Conservation (phyloP, 2,797 vertebrate genomes). For the Arrhamphus sclerolepis region DNA sequence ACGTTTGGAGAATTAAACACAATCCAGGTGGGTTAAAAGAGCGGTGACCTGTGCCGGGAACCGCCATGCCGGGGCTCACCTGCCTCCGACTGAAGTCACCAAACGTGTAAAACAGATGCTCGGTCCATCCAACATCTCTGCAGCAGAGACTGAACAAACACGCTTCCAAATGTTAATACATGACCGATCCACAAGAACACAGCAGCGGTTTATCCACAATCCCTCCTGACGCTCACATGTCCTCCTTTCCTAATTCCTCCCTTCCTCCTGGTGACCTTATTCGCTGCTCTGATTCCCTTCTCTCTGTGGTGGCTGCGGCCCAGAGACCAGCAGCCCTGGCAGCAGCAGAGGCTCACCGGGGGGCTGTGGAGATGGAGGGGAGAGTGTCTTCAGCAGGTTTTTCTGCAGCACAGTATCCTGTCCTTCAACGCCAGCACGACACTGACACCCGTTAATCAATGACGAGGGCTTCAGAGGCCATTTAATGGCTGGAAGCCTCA, state of each 20-base stretch:
- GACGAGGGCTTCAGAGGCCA: constrained; percentile 50
- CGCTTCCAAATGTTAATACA: constrained; percentile 15
- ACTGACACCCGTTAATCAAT: constrained; percentile 67
- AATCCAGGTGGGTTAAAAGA: too few relatives aligned
- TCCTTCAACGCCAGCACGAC: constrained; percentile 48
- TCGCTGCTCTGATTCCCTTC: constrained; percentile 38
- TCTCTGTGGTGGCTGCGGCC: constrained; percentile 26
- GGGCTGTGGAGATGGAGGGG: not conserved
- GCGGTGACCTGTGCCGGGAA: too few relatives aligned
- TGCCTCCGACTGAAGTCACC: too few relatives aligned
- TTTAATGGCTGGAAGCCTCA: constrained; percentile 57
- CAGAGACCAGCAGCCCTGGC: constrained; percentile 40
- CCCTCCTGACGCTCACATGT: constrained; percentile 13
- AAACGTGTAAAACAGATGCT: not conserved
- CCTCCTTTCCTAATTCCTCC: constrained; percentile 10
- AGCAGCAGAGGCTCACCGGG: constrained; percentile 15
- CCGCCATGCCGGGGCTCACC: not conserved
- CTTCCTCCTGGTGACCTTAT: constrained; percentile 46
- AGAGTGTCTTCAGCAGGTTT: constrained; percentile 30
- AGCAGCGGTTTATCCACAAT: constrained; percentile 24
- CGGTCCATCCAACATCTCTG: constrained; percentile 7
- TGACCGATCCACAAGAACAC: constrained; percentile 2
- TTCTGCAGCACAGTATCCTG: constrained; percentile 37
- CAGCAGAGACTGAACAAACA: not conserved
- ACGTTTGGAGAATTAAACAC: too few relatives aligned